Percentiles rank a stretch among this genome's conserved stretches.
Conservation (phyloP, 2,888 invertebrate genomes). For the Lithosia quadra region DNA sequence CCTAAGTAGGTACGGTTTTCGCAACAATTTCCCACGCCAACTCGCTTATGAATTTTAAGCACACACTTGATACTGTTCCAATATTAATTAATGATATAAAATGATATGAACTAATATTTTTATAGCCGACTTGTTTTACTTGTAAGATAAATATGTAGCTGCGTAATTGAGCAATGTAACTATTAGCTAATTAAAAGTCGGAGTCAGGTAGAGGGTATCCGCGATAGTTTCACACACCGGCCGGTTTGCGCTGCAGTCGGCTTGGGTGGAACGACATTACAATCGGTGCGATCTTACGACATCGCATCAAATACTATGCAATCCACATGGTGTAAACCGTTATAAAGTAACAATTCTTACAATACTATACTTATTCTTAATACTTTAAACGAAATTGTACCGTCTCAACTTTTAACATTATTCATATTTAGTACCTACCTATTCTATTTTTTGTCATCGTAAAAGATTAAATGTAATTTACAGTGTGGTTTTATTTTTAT, state of each 20-base stretch:
- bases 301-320: slow-evolving; percentile 35
- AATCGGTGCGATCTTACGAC: slow-evolving; percentile 34
- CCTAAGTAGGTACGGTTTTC: neutral
- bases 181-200: slow-evolving; percentile 65
- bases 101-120: slow-evolving; percentile 54
- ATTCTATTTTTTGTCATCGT: too few relatives aligned
- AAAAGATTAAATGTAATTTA: too few relatives aligned
- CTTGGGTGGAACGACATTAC: slow-evolving; percentile 27
- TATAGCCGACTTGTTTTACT: slow-evolving; percentile 56
- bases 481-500: too few relatives aligned
- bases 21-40: slow-evolving; percentile 45
- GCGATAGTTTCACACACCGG: slow-evolving; percentile 31
- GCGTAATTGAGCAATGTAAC: slow-evolving; percentile 59
- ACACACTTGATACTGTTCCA: slow-evolving; percentile 36
- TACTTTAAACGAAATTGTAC: slow-evolving; percentile 18
- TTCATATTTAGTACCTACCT: neutral
- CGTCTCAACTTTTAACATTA: neutral
- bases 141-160: slow-evolving; percentile 46
- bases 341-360: slow-evolving; percentile 23
- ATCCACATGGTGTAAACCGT: slow-evolving; percentile 32
- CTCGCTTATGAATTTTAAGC: slow-evolving; percentile 25
- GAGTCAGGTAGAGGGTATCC: slow-evolving; percentile 42
- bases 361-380: slow-evolving; percentile 24
- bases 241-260: slow-evolving; percentile 26
- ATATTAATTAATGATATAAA: slow-evolving; percentile 42